phyloP scores from a whole-genome alignment of 1,140 invertebrate genomes.

The Cotesia glomerata region DNA sequence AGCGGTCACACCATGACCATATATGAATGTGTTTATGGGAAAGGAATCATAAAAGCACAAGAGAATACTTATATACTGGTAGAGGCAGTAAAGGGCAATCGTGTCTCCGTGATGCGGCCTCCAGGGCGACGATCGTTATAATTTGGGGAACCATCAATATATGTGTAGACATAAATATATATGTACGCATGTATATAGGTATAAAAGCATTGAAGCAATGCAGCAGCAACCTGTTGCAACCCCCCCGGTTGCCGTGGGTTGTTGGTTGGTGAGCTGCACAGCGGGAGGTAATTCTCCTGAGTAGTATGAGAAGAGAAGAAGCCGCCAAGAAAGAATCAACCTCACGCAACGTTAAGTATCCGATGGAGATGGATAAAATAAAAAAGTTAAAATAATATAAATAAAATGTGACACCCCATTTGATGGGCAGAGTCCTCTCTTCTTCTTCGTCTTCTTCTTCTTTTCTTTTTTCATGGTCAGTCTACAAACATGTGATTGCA shows the following conservation, averaged over 20 bases:
- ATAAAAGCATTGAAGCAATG: conserved; percentile 25
- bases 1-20: neutral
- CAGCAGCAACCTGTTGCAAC: conserved; percentile 52
- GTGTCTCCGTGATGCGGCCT: conserved; percentile 2
- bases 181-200: too few species aligned
- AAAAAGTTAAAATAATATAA: neutral
- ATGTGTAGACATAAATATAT: neutral
- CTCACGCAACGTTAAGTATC: conserved; percentile 1
- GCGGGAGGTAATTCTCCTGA: conserved; percentile 25
- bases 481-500: too few species aligned
- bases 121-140: conserved; percentile 17
- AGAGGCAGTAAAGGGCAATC: conserved; percentile 25
- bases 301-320: neutral
- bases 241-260: conserved; percentile 36
- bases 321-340: neutral
- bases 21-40: neutral
- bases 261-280: conserved; percentile 30
- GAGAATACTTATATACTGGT: neutral
- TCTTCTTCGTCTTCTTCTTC: too few species aligned
- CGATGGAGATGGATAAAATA: neutral
- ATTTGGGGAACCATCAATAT: conserved; percentile 22
- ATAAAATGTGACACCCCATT: too few species aligned
- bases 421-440: too few species aligned
- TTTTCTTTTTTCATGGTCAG: too few species aligned
- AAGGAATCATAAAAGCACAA: neutral